Conservation (phyloP, 92 coral and sea anemone genomes). For the Epizoanthus scotinus region DNA sequence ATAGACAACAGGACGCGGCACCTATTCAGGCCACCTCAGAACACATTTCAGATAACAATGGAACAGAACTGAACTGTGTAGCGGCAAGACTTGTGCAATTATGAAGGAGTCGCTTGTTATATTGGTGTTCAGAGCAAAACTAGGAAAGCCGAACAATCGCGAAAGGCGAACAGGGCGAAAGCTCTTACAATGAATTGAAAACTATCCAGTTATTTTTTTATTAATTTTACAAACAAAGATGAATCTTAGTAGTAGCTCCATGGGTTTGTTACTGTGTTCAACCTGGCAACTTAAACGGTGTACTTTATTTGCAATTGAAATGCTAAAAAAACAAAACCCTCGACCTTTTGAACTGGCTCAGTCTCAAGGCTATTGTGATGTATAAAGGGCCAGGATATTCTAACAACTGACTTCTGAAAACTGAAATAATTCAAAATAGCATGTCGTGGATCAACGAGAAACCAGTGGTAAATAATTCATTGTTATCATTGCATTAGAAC, state of each 20-base stretch:
- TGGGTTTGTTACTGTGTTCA: too few relatives aligned
- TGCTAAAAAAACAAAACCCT: slow-evolving; percentile 19
- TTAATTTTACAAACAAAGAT: neutral
- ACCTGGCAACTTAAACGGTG: too few relatives aligned
- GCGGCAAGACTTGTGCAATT: slow-evolving; percentile 17
- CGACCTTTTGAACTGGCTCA: slow-evolving; percentile 37
- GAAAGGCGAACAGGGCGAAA: slow-evolving; percentile 1
- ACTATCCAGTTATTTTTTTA: neutral
- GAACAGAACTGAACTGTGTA: slow-evolving; percentile 16
- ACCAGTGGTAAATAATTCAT: too few relatives aligned
- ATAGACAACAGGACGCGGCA: slow-evolving; percentile 23
- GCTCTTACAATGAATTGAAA: neutral
- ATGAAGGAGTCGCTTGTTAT: neutral
- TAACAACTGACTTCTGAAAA: neutral
- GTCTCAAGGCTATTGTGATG: slow-evolving; percentile 5
- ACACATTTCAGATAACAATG: slow-evolving; percentile 6
- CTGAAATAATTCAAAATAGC: slow-evolving; percentile 4
- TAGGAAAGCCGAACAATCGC: neutral
- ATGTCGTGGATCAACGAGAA: neutral
- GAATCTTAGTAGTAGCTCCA: neutral
- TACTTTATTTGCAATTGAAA: slow-evolving; percentile 7
- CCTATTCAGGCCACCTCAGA: neutral
- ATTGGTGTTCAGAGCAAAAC: slow-evolving; percentile 16
- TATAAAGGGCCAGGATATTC: neutral
- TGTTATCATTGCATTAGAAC: too few relatives aligned